Evolutionary conservation across 1,140 invertebrate genomes (phyloP).

Genomic region (Drosophila repletoides): DNA sequence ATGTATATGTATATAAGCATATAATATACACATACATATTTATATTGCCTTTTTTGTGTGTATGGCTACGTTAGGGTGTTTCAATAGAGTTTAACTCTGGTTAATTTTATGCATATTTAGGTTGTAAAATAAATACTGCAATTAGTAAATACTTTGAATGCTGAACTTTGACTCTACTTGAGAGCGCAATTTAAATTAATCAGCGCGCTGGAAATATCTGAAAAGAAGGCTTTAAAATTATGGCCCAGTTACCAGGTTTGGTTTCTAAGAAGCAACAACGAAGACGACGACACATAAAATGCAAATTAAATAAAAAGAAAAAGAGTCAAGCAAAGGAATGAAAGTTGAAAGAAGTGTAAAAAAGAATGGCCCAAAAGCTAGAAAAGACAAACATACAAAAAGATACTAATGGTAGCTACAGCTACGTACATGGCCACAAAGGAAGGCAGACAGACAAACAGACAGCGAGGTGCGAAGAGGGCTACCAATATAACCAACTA

Average conservation of each 20-base stretch:
- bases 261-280: slow-evolving; percentile 31
- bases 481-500: slow-evolving; percentile 30
- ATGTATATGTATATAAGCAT: too few species aligned
- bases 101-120: background rate
- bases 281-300: slow-evolving; percentile 49
- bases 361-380: slow-evolving; percentile 61
- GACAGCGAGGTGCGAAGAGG: slow-evolving; percentile 50
- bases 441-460: too few species aligned
- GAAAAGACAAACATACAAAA: slow-evolving; percentile 33
- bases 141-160: background rate
- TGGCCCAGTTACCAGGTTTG: slow-evolving; percentile 28
- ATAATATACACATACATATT: too few species aligned
- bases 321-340: slow-evolving; percentile 53
- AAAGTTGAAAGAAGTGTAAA: slow-evolving; percentile 66
- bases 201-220: background rate
- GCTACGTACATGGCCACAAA: too few species aligned
- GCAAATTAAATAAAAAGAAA: slow-evolving; percentile 69
- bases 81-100: too few species aligned
- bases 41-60: background rate
- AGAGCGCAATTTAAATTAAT: slow-evolving; percentile 3
- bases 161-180: background rate
- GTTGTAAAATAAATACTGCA: background rate
- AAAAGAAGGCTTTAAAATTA: background rate
- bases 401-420: slow-evolving; percentile 16
- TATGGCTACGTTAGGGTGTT: too few species aligned